Percentiles rank a stretch among this genome's conserved stretches.
phyloP scores from a whole-genome alignment of 2,888 invertebrate genomes.

The Cataglyphis rosenhaueri region DNA sequence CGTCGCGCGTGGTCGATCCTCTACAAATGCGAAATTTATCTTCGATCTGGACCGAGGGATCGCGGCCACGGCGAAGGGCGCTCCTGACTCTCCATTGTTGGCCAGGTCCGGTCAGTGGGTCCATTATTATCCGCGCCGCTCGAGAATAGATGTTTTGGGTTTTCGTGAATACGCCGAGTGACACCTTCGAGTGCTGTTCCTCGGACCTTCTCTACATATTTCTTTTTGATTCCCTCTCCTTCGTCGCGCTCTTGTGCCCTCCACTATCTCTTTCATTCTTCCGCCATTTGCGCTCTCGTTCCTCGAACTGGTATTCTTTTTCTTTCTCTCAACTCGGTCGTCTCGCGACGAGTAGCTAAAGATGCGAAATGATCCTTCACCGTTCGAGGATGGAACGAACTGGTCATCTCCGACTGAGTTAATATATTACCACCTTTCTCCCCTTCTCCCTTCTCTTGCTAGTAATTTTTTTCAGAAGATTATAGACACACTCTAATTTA shows the following conservation, averaged over 20 bases:
- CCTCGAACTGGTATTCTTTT: conserved; percentile 18
- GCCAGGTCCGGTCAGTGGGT: conserved; percentile 65
- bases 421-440: conserved; percentile 74
- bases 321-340: conserved; percentile 42
- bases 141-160: conserved; percentile 80
- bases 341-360: conserved; percentile 55
- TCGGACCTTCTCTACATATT: conserved; percentile 56
- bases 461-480: conserved; percentile 24
- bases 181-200: conserved; percentile 70
- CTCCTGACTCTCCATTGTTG: conserved; percentile 72
- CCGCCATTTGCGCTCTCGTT: background rate
- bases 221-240: conserved; percentile 23
- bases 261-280: background rate
- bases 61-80: conserved; percentile 48
- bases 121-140: conserved; percentile 68
- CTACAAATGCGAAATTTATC: conserved; percentile 81
- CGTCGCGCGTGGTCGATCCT: conserved; percentile 67
- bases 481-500: conserved; percentile 57
- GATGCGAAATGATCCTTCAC: conserved; percentile 52
- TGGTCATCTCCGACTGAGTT: conserved; percentile 62
- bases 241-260: conserved; percentile 38
- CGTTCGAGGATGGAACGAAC: conserved; percentile 66
- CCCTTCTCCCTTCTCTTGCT: conserved; percentile 17
- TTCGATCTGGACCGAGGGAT: conserved; percentile 75
- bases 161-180: conserved; percentile 75